Evolutionary conservation across 2,797 vertebrate species (phyloP), one percentile per base, ranked within the genome.

Genomic region (Ciconia nigra): DNA sequence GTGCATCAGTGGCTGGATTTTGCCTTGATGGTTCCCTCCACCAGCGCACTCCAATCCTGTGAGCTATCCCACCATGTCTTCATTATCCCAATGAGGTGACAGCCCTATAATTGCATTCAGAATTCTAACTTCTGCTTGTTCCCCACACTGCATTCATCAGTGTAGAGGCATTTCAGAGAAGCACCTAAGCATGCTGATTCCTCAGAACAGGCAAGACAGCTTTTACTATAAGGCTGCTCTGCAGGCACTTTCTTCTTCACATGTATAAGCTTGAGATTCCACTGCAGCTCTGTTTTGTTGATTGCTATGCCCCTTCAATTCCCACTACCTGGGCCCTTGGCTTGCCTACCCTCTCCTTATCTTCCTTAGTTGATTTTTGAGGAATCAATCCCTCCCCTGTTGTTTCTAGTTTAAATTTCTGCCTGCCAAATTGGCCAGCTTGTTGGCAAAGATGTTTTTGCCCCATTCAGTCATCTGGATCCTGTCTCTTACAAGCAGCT

Each of bases 131-230:
- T 35, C 19, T n/a, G 20, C 33, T 73, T 55, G 29, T 14, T 85
- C 19, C 15, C 33, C 22, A n/a, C 0, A 0, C 35, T 55, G 71
- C 29, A 51, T 24, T 69, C 3, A 12, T 29, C 41, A 46, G 35
- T n/a, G 52, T 15, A n/a, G 47, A 57, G 26, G 26, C 47, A 46
- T 47, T 89, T 49, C 57, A 83, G 39, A 87, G 58, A 73, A 76
- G 47, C 0, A 0, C 17, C 41, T 57, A 79, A 62, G 37, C 55
- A 55, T 59, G 49, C 35, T 20, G 5, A 52, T 57, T 65, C 37
- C 17, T 37, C 47, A 33, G n/a, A 82, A 79, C 5, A 74, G 11
- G 20, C 21, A 74, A 51, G 26, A 24, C 4, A 16, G 17, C 21
- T 76, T 63, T 81, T n/a, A 76, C 20, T 15, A 21, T 39, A 37